A percentile compares a stretch with the other conserved stretches of the same genome.
phyloP scores from a whole-genome alignment of 1,140 invertebrate genomes.

The Bombus sibiricus region DNA sequence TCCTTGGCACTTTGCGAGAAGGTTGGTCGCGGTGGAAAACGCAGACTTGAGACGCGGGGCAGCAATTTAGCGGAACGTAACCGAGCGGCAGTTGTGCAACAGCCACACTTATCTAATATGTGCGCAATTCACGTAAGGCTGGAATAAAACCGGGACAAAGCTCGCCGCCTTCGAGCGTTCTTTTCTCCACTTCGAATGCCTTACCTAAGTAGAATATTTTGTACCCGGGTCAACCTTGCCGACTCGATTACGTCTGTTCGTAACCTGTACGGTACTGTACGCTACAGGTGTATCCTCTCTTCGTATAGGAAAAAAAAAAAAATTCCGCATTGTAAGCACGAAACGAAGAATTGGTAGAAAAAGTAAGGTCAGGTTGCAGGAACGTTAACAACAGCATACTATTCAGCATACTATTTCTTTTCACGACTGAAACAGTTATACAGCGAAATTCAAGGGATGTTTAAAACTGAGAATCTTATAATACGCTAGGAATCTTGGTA shows the following conservation, averaged over 20 bases:
- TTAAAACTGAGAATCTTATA: too few species aligned
- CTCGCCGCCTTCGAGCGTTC: conserved; percentile 27
- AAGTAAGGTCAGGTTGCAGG: too few species aligned
- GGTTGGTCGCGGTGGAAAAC: neutral
- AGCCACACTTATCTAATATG: conserved; percentile 46
- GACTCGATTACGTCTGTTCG: neutral
- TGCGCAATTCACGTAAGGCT: conserved; percentile 39
- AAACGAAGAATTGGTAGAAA: too few species aligned
- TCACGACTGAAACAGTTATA: too few species aligned
- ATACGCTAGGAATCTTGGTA: too few species aligned
- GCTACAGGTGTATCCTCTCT: too few species aligned
- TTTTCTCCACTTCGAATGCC: conserved; percentile 2
- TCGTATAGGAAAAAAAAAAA: too few species aligned
- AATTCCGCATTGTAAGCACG: too few species aligned
- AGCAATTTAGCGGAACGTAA: conserved; percentile 37
- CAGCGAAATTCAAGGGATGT: too few species aligned
- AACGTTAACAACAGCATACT: too few species aligned
- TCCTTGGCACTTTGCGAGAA: conserved; percentile 39
- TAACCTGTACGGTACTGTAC: too few species aligned
- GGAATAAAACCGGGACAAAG: conserved; percentile 53
- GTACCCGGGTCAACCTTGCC: neutral
- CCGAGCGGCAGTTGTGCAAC: conserved; percentile 45
- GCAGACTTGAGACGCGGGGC: neutral
- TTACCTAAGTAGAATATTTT: neutral
- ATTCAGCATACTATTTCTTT: too few species aligned